A percentile compares a stretch with the other conserved stretches of the same genome.
Evolutionary conservation across 1,140 invertebrate species (phyloP).

Genomic region (Pachypeltis micranthus): DNA sequence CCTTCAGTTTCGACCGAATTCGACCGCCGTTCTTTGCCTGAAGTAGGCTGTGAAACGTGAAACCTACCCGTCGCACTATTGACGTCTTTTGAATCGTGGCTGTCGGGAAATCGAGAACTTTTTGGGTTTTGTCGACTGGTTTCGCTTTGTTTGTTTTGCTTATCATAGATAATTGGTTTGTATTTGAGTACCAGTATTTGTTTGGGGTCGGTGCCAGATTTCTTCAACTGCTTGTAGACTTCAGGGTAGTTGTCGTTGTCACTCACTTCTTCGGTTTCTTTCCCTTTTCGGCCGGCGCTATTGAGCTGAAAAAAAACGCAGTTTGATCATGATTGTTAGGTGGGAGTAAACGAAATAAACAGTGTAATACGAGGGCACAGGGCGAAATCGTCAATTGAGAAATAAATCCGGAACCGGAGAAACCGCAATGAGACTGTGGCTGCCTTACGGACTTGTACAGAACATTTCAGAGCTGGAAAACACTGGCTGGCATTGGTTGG

Average conservation of each 20-base stretch:
- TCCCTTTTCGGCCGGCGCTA: background rate
- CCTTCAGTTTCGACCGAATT: no score
- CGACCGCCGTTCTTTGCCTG: no score
- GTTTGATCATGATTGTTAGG: no score
- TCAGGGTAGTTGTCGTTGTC: constrained; percentile 26
- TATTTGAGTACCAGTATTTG: constrained; percentile 25
- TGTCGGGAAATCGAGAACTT: background rate
- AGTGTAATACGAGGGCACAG: background rate
- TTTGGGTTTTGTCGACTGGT: background rate
- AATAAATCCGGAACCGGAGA: background rate
- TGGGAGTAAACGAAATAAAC: no score
- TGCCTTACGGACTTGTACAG: background rate
- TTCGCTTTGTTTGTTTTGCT: background rate
- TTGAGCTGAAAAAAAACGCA: constrained; percentile 15
- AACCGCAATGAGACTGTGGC: background rate
- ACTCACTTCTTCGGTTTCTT: constrained; percentile 19
- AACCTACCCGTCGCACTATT: no score
- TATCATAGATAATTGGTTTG: background rate
- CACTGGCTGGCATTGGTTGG: no score
- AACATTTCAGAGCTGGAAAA: background rate
- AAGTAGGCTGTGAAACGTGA: no score
- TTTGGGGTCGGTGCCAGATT: constrained; percentile 24
- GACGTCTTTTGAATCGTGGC: no score
- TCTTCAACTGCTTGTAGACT: constrained; percentile 26
- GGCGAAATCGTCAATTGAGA: background rate